Evolutionary conservation across 2,113 vertebrate species (phyloP).

Genomic region (Oryzias javanicus): DNA sequence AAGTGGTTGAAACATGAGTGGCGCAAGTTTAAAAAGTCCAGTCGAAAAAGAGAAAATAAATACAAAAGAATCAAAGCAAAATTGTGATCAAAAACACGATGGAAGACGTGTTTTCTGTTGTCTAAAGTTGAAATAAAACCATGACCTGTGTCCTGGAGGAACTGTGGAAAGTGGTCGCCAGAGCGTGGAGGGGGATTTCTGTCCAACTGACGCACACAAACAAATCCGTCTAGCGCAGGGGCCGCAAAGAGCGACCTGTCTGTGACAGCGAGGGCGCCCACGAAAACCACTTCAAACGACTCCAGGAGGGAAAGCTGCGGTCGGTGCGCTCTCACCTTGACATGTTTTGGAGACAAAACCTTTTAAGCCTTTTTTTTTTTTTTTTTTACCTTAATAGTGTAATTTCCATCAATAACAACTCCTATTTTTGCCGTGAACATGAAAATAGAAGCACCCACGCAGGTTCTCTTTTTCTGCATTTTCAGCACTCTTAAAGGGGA

Average conservation of each 20-base stretch:
- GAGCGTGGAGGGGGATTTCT: constrained; percentile 41
- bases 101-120: too few species aligned
- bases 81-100: too few species aligned
- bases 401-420: constrained; percentile 68
- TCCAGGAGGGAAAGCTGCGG: constrained; percentile 24
- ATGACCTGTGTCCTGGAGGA: too few species aligned
- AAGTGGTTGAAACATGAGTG: too few species aligned
- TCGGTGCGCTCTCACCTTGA: constrained; percentile 42
- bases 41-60: not conserved
- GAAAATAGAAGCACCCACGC: constrained; percentile 60
- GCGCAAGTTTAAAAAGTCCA: too few species aligned
- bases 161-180: not conserved
- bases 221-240: constrained; percentile 31
- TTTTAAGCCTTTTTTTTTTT: constrained; percentile 24
- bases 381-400: constrained; percentile 25
- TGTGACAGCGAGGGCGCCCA: not conserved
- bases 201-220: constrained; percentile 24
- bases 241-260: constrained; percentile 4
- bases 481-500: constrained; percentile 37
- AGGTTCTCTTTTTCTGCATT: constrained; percentile 28
- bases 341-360: constrained; percentile 57
- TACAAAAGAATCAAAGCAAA: too few species aligned
- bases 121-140: too few species aligned
- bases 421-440: constrained; percentile 33
- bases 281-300: constrained; percentile 53